These are phyloP conservation scores for Iphiclides podalirius DNA, from an alignment of 2,888 invertebrate species.

Conservation along the genomic window DNA sequence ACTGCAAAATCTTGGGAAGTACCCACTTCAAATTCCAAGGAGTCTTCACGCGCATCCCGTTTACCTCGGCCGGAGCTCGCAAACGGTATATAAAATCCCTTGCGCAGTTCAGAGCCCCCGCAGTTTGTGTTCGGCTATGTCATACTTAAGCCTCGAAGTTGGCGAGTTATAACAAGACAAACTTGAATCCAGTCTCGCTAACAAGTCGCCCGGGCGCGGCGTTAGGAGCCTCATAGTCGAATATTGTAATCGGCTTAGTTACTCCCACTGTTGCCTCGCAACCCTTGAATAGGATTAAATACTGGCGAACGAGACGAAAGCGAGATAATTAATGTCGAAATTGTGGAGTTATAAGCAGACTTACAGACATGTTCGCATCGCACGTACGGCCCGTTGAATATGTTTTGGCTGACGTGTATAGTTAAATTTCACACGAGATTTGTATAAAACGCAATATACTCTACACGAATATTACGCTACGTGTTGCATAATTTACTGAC, in stretches of 20 bases:
- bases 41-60: conserved; percentile 19
- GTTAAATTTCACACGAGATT: neutral
- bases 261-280: conserved; percentile 37
- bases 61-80: conserved; percentile 17
- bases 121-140: conserved; percentile 40
- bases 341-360: conserved; percentile 26
- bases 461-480: too few relatives aligned
- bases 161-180: conserved; percentile 59
- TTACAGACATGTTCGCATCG: conserved; percentile 8
- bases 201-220: conserved; percentile 47
- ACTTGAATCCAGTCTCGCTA: conserved; percentile 52
- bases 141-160: conserved; percentile 36
- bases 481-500: too few relatives aligned
- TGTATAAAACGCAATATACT: too few relatives aligned
- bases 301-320: conserved; percentile 32
- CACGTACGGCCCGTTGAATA: neutral
- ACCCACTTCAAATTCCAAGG: conserved; percentile 20
- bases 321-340: conserved; percentile 37
- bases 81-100: conserved; percentile 36
- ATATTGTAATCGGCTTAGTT: conserved; percentile 63
- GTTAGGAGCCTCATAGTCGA: conserved; percentile 42
- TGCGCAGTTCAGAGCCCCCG: conserved; percentile 33
- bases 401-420: conserved; percentile 2
- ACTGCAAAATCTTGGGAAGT: conserved; percentile 8
- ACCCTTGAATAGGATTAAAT: conserved; percentile 45